Evolutionary conservation across 2,113 vertebrate species (phyloP).

Genomic region (Antennarius striatus): DNA sequence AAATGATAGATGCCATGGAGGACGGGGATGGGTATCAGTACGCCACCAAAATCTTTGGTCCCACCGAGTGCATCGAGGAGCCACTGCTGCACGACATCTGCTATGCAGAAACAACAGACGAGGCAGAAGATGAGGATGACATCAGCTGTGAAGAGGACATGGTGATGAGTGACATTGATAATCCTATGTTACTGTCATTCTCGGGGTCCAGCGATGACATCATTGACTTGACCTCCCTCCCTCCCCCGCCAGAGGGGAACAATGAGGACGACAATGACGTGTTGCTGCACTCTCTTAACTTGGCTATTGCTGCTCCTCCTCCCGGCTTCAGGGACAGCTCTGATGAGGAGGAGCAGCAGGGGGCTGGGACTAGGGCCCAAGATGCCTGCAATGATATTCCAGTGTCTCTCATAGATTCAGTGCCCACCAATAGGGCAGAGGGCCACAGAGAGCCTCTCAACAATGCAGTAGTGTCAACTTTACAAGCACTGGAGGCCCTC

Average conservation of each 20-base stretch:
- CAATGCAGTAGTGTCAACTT: conserved; percentile 87
- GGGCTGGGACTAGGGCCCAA: conserved; percentile 74
- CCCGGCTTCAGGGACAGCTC: conserved; percentile 98
- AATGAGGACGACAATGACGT: conserved; percentile 92
- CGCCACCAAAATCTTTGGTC: conserved; percentile 89
- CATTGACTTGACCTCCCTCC: conserved; percentile 96
- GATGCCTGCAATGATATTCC: conserved; percentile 87
- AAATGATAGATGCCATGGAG: conserved; percentile 85
- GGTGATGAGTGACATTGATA: conserved; percentile 86
- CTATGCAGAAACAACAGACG: conserved; percentile 94
- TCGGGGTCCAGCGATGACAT: conserved; percentile 98
- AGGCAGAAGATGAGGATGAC: conserved; percentile 95
- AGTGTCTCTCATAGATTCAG: conserved; percentile 96
- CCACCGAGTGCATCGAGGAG: conserved; percentile 90
- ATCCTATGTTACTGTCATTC: conserved; percentile 87
- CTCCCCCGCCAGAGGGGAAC: conserved; percentile 95
- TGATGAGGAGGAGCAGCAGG: conserved; percentile 93
- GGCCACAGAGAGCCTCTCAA: conserved; percentile 87
- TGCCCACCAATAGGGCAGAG: conserved; percentile 85
- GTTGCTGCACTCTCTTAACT: conserved; percentile 93
- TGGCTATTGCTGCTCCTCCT: conserved; percentile 97
- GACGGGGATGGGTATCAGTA: conserved; percentile 90
- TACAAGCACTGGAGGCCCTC: conserved; percentile 92
- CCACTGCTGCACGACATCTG: conserved; percentile 95
- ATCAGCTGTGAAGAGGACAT: conserved; percentile 97